Percentiles rank a stretch among this genome's conserved stretches.
Evolutionary conservation across 35 echinoderm and acorn worm species (phyloP).

Genomic region (Stichopus chloronotus): DNA sequence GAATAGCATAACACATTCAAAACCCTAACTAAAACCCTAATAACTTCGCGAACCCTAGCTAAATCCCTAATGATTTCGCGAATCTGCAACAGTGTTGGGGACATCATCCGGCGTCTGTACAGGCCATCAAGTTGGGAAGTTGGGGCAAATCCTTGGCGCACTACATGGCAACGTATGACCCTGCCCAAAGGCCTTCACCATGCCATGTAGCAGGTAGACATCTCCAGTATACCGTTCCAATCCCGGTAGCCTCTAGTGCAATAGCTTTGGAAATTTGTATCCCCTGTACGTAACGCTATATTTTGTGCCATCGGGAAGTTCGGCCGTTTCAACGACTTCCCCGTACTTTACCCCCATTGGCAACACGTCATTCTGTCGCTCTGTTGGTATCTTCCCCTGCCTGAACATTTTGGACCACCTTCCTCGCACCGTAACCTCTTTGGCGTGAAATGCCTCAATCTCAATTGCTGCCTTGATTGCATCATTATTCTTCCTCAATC

Average conservation of each 20-base stretch:
- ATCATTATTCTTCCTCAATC: slow-evolving; percentile 6
- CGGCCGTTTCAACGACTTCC: neutral
- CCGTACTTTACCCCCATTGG: neutral
- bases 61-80: too few species aligned
- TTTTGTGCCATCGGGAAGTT: slow-evolving; percentile 10
- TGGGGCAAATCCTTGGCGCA: neutral
- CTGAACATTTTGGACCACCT: neutral
- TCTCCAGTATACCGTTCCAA: neutral
- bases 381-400: neutral
- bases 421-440: neutral
- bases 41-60: too few species aligned
- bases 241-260: neutral
- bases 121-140: neutral
- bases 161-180: neutral
- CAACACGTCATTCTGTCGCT: neutral
- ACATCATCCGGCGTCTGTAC: neutral
- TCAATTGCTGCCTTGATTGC: slow-evolving; percentile 50
- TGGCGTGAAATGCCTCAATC: slow-evolving; percentile 57
- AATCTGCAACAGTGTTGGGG: neutral
- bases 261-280: neutral
- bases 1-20: too few species aligned
- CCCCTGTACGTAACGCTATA: slow-evolving; percentile 21
- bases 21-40: too few species aligned
- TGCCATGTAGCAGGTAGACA: neutral
- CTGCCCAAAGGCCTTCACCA: neutral